Evolutionary conservation across 2,797 vertebrate species (phyloP).

Genomic region (Chelon labrosus): DNA sequence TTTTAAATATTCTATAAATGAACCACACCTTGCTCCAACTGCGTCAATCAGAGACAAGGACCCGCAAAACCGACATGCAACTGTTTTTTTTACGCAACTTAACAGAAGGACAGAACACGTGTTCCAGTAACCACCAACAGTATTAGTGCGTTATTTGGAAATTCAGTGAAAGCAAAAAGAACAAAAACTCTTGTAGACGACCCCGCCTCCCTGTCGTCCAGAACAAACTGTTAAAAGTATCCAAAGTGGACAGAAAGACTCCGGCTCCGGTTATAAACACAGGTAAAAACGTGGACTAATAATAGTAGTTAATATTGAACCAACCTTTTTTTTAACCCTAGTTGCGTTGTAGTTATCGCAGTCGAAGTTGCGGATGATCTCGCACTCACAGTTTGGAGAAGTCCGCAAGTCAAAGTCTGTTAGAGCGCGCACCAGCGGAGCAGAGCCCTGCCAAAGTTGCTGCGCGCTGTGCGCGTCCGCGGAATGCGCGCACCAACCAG

Average conservation of each 20-base stretch:
- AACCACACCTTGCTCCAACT: constrained; percentile 61
- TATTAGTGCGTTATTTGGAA: not conserved
- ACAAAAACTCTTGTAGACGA: constrained; percentile 59
- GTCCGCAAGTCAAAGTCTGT: constrained; percentile 48
- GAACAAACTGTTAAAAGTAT: constrained; percentile 45
- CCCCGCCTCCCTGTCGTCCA: constrained; percentile 65
- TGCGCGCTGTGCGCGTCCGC: constrained; percentile 48
- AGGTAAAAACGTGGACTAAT: not conserved
- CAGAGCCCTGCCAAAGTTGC: not conserved
- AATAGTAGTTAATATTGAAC: not conserved
- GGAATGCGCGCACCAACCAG: not conserved
- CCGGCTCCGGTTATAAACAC: not conserved
- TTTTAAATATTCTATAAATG: constrained; percentile 16
- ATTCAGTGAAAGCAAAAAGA: constrained; percentile 38
- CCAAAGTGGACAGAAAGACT: constrained; percentile 8
- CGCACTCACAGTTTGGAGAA: constrained; percentile 45
- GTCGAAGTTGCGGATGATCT: constrained; percentile 34
- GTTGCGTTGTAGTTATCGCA: constrained; percentile 1
- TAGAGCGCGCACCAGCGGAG: constrained; percentile 32
- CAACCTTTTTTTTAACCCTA: constrained; percentile 48
- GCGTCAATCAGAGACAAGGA: not conserved
- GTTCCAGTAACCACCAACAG: not conserved
- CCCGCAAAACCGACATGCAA: not conserved
- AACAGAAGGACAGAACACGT: not conserved
- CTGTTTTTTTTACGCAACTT: not conserved